Percentiles rank a stretch among this genome's conserved stretches.
phyloP scores from a whole-genome alignment of 2,797 vertebrate genomes.

The Melanotaenia pygmaea region DNA sequence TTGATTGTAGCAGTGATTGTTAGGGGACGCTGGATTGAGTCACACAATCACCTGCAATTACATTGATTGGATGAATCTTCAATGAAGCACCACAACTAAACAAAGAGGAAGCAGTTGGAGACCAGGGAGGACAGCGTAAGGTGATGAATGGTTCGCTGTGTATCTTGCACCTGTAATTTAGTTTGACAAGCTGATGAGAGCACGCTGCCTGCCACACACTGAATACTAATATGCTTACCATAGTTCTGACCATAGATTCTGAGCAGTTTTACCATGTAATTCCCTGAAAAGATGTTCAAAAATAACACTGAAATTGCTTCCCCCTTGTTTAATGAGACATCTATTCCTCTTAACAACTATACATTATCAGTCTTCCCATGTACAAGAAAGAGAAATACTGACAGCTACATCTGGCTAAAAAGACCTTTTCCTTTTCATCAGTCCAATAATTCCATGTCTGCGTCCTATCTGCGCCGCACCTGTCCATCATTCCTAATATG shows the following conservation, averaged over 20 bases:
- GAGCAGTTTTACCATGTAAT: conserved; percentile 8
- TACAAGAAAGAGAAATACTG: not conserved
- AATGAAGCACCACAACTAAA: conserved; percentile 56
- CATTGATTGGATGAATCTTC: conserved; percentile 79
- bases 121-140: conserved; percentile 62
- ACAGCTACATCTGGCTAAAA: conserved; percentile 40
- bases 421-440: conserved; percentile 37
- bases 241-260: conserved; percentile 14
- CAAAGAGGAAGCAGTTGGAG: conserved; percentile 75
- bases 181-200: conserved; percentile 74
- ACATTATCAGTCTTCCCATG: conserved; percentile 13
- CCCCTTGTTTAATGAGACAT: conserved; percentile 41
- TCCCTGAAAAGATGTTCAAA: conserved; percentile 1
- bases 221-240: conserved; percentile 60
- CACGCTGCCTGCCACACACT: conserved; percentile 11
- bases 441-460: conserved; percentile 27
- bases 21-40: conserved; percentile 66
- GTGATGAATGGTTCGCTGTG: conserved; percentile 68
- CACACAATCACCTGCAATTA: conserved; percentile 80
- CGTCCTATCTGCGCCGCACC: conserved; percentile 54
- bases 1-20: conserved; percentile 64
- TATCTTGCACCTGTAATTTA: conserved; percentile 74
- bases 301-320: conserved; percentile 17
- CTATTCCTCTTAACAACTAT: conserved; percentile 13
- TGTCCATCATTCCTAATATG: conserved; percentile 48